Base-by-base conservation (phyloP, 2,888 invertebrate genomes). In the Melinaea menophilus region DNA sequence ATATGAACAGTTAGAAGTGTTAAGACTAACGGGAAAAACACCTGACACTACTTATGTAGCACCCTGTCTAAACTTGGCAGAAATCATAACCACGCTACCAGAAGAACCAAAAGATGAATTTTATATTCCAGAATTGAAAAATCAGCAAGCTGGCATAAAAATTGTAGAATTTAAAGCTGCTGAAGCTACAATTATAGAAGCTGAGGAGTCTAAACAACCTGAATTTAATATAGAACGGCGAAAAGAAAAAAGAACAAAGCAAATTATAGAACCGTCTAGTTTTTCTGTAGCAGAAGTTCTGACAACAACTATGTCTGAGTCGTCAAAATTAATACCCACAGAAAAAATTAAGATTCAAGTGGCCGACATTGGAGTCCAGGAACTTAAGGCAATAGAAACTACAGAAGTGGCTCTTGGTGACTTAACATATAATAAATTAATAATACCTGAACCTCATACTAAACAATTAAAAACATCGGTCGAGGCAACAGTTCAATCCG, bases 121-220 rank as follows among this genome's bases (percentile, higher is more conserved):
- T 56, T 55, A 64, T 3, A 33, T 63, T 31, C 51, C 58, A 7
- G 54, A 63, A 63, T 56, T 57, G 9, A 48, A 34, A 45, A 45
- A 45, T 5, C 65, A 62, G 9, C 51, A 63, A 56, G 65, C 60
- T 7, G 60, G 59, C 9, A 59, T 69, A 35, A 58, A 62, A 57
- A 56, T 70, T 11, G 41, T 65, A 54, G 66, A 69, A 58, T 57
- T 66, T 9, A 69, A 66, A 63, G 69, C 64, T 7, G 54, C 67
- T 13, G 65, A 68, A 64, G 58, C 59, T 35, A 33, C 35, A 4
- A 45, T 46, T 61, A 22, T 60, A 45, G 13, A 56, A 33, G 54
- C 59, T 46, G 46, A 54, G 46, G 65, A 62, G 11, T 47, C 56
- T 51, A 47, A 45, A 22, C 22, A 54, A 48, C 12, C 48, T 48